Conservation (phyloP, 2,888 invertebrate genomes). For the Mycalesis mineus region DNA sequence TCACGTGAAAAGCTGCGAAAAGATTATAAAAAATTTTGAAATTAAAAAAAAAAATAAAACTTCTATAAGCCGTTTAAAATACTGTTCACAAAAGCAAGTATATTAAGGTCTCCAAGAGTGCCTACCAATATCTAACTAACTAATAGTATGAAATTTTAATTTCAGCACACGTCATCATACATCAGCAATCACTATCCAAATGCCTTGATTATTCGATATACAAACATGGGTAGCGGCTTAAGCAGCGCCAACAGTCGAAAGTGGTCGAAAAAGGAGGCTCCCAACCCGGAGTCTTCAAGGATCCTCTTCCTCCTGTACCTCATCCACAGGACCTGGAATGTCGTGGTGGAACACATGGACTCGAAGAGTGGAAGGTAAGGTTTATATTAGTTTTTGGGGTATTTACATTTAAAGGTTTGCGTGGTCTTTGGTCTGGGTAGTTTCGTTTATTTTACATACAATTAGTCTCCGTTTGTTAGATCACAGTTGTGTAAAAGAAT, state of each 20-base stretch:
- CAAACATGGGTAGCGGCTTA: constrained; percentile 56
- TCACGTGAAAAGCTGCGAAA: no score
- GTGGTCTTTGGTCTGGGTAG: no score
- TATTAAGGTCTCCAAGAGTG: no score
- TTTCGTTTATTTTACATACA: no score
- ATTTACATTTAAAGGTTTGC: no score
- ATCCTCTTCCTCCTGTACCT: constrained; percentile 82
- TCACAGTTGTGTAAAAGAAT: no score
- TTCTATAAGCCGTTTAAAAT: no score
- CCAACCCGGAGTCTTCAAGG: constrained; percentile 76
- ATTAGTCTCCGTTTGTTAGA: no score
- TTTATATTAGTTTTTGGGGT: background rate
- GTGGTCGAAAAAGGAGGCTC: constrained; percentile 50
- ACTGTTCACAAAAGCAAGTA: no score
- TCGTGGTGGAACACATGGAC: constrained; percentile 80
- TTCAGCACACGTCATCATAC: constrained; percentile 33
- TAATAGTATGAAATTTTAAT: constrained; percentile 23
- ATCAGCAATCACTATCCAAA: constrained; percentile 31
- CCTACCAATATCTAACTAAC: no score
- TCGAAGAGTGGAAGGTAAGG: constrained; percentile 71
- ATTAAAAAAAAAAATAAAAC: no score
- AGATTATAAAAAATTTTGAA: no score
- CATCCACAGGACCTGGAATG: constrained; percentile 84
- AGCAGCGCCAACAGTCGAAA: constrained; percentile 55
- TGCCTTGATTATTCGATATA: constrained; percentile 34